phyloP scores from a whole-genome alignment of 2,113 vertebrate genomes.

The Callospermophilus lateralis region DNA sequence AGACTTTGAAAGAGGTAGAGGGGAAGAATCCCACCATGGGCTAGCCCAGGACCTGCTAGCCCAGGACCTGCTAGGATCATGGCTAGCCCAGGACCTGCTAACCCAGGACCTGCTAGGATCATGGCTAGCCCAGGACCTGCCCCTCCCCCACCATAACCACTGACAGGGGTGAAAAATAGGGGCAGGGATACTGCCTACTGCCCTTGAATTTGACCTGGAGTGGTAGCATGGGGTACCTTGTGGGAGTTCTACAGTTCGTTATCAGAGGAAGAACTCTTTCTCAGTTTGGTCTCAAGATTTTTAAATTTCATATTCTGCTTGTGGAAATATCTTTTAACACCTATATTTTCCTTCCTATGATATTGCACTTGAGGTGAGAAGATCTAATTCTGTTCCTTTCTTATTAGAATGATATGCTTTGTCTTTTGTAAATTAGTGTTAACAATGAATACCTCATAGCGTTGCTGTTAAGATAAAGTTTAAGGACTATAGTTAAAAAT shows the following conservation, averaged over 20 bases:
- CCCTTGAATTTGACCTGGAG: slow-evolving; percentile 42
- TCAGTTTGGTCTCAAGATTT: background rate
- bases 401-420: background rate
- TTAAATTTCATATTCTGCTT: slow-evolving; percentile 67
- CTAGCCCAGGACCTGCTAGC: slow-evolving; percentile 1
- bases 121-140: background rate
- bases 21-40: slow-evolving; percentile 14
- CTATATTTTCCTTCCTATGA: background rate
- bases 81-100: no score
- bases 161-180: background rate
- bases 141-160: background rate
- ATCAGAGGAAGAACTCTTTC: slow-evolving; percentile 58
- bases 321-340: background rate
- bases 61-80: no score
- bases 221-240: slow-evolving; percentile 47
- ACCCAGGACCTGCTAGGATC: no score
- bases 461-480: background rate
- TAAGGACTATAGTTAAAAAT: background rate
- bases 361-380: background rate
- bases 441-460: background rate
- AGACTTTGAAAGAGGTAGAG: background rate
- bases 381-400: background rate
- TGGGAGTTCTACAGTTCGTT: slow-evolving; percentile 65
- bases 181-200: background rate
- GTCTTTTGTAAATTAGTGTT: background rate